These are phyloP conservation scores for Oegoconia quadripuncta DNA, from an alignment of 2,888 invertebrate species.

Conservation along the genomic window DNA sequence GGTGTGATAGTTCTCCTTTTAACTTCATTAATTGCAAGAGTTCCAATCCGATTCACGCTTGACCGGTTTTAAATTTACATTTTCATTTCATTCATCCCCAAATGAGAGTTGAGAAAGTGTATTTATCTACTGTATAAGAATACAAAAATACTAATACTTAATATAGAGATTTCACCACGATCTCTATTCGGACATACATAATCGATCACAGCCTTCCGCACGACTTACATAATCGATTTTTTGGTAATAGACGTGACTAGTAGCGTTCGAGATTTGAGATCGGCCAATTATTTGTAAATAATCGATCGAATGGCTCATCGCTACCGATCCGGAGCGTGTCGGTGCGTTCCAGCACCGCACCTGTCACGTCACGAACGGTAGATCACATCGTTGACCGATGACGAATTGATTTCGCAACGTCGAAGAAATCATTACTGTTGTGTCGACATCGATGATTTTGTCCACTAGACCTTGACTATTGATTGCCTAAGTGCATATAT, in stretches of 20 bases:
- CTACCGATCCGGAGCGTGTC: conserved; percentile 52
- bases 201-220: conserved; percentile 60
- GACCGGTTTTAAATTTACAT: no score
- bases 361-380: conserved; percentile 61
- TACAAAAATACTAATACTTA: background rate
- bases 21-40: no score
- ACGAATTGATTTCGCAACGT: conserved; percentile 66
- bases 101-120: no score
- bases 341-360: conserved; percentile 42
- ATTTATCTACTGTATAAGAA: background rate
- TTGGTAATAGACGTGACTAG: conserved; percentile 58
- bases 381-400: conserved; percentile 62
- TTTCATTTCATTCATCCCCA: no score
- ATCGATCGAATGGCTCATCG: conserved; percentile 56
- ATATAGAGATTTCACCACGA: conserved; percentile 22
- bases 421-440: conserved; percentile 65
- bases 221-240: conserved; percentile 62
- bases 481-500: background rate
- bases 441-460: conserved; percentile 45
- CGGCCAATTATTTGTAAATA: conserved; percentile 61
- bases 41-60: no score
- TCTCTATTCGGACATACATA: conserved; percentile 15
- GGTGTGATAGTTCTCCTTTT: no score
- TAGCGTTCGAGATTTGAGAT: conserved; percentile 38
- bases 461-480: conserved; percentile 6